phyloP scores from a whole-genome alignment of 2,797 vertebrate species.

The Crenuchus spilurus region DNA sequence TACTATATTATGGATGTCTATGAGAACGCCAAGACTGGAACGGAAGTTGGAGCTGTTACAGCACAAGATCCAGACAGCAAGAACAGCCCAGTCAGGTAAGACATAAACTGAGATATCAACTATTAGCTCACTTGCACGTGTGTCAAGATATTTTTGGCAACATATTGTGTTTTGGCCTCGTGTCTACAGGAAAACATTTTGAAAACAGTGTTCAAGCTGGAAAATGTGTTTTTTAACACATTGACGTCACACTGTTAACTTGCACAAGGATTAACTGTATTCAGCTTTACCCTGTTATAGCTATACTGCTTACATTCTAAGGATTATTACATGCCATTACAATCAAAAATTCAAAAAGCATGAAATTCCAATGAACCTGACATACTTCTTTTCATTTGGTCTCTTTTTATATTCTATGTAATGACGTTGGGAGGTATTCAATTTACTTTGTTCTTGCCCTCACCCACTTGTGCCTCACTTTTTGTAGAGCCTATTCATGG shows the following conservation, averaged over 20 bases:
- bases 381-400: not conserved
- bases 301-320: too few relatives aligned
- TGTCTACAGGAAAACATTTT: too few relatives aligned
- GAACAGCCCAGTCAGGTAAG: conserved; percentile 90
- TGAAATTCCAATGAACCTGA: not conserved
- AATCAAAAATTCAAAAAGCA: not conserved
- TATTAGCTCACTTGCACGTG: too few relatives aligned
- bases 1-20: conserved; percentile 94
- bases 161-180: too few relatives aligned
- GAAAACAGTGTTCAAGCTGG: too few relatives aligned
- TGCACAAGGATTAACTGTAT: too few relatives aligned
- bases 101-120: not conserved
- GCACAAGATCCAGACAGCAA: conserved; percentile 93
- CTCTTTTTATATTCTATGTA: not conserved
- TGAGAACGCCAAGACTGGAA: conserved; percentile 88
- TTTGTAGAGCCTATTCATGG: not conserved
- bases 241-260: too few relatives aligned
- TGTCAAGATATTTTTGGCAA: too few relatives aligned
- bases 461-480: not conserved
- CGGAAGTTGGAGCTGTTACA: conserved; percentile 86
- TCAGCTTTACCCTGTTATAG: too few relatives aligned
- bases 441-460: not conserved
- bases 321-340: too few relatives aligned
- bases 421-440: not conserved
- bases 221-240: too few relatives aligned